Base-by-base conservation (phyloP, 2,888 invertebrate genomes). In the Tinea semifulvella region DNA sequence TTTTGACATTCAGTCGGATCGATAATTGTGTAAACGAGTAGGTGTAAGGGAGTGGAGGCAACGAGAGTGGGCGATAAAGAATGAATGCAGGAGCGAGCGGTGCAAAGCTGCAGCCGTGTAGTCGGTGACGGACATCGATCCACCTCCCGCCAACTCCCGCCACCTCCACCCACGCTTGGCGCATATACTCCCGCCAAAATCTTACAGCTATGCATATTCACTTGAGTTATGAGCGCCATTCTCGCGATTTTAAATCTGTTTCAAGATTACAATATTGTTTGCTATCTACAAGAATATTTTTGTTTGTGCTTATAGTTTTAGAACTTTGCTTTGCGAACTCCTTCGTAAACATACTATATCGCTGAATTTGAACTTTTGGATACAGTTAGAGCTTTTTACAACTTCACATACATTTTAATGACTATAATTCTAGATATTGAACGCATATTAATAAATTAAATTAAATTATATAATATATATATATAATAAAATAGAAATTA, bases 151-250 rank as follows among this genome's bases (percentile, higher is more conserved):
- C 31, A 6, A 31, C 6, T 6, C n/a, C n/a, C n/a, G n/a, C n/a
- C n/a, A n/a, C n/a, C n/a, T n/a, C 38, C 18, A 38, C 38, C 40
- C 40, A 38, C 38, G 10, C 38, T 17, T 17, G 18, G 40, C 40
- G 40, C 40, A 22, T 18, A n/a, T n/a, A 36, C 40, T 40, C 40
- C 40, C 40, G 40, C 40, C 40, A 20, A 40, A 40, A 40, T 40
- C 40, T 40, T 22, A 40, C 17, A 36, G 18, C 16, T 31, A 31
- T 31, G 31, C 11, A 31, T 2, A 31, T 31, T 31, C 13, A 31
- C 31, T 31, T 31, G 31, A 31, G 13, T 31, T 31, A 31, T 31
- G 31, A 14, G 31, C 7, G 31, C 16, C 38, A 38, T 19, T 38
- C 38, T 38, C 38, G 18, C 18, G 17, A 2, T 6, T 2, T 31